phyloP scores from a whole-genome alignment of 2,888 invertebrate species.

The Watsonalla cultraria region DNA sequence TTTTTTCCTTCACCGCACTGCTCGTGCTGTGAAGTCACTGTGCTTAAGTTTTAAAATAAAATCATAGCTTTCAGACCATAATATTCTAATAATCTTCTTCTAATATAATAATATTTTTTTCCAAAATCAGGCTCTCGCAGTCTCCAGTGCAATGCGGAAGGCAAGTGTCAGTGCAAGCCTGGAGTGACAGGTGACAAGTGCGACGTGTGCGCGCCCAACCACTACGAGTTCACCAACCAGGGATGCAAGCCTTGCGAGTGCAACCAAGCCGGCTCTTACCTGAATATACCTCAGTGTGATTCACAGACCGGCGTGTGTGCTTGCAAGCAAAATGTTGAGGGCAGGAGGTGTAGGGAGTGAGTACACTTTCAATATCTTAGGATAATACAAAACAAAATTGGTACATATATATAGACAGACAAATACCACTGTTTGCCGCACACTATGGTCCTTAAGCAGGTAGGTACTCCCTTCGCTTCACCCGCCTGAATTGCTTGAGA shows the following conservation, averaged over 20 bases:
- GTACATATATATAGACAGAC: too few relatives aligned
- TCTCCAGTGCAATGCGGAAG: conserved; percentile 93
- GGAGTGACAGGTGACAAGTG: conserved; percentile 97
- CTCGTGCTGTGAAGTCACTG: too few relatives aligned
- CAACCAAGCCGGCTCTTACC: conserved; percentile 88
- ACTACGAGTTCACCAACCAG: conserved; percentile 91
- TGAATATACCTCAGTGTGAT: conserved; percentile 91
- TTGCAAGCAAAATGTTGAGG: conserved; percentile 97
- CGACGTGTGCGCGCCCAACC: conserved; percentile 89
- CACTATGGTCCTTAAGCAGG: too few relatives aligned
- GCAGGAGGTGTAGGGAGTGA: conserved; percentile 92
- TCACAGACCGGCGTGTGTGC: conserved; percentile 86
- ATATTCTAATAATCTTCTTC: too few relatives aligned
- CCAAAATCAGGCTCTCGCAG: conserved; percentile 85
- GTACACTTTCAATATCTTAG: conserved; percentile 25
- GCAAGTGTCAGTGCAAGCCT: conserved; percentile 96
- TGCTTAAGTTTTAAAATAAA: too few relatives aligned
- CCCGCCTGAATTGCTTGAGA: too few relatives aligned
- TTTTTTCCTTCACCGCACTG: too few relatives aligned
- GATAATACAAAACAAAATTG: neutral
- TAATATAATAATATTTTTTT: neutral
- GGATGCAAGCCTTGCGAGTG: conserved; percentile 98
- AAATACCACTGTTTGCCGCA: too few relatives aligned
- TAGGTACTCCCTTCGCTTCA: too few relatives aligned
- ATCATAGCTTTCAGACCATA: too few relatives aligned